Conservation (phyloP, 1,140 invertebrate species). For the Nebria ingens region DNA sequence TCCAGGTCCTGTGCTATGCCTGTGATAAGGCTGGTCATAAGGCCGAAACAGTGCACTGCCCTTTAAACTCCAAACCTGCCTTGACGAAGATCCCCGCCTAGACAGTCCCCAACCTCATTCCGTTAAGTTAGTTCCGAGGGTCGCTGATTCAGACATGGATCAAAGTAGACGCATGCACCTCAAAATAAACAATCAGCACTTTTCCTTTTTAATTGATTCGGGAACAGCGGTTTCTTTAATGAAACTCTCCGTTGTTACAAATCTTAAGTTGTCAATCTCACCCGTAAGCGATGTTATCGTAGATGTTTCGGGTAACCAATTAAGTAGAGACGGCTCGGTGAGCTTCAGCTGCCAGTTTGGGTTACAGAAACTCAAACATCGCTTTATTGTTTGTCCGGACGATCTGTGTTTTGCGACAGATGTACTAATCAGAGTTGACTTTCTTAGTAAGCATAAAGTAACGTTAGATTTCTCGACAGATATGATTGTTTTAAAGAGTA, state of each 20-base stretch:
- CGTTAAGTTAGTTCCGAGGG: neutral
- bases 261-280: neutral
- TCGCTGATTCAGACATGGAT: neutral
- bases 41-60: neutral
- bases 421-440: neutral
- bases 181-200: neutral
- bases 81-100: neutral
- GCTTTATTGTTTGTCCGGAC: neutral
- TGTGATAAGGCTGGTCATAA: neutral
- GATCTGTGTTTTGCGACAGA: neutral
- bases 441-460: neutral
- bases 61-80: neutral
- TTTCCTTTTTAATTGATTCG: neutral
- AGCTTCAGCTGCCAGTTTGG: neutral
- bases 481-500: too few relatives aligned
- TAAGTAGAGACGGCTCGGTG: neutral
- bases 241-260: too few relatives aligned
- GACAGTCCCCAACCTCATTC: neutral
- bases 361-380: neutral
- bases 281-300: neutral
- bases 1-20: neutral
- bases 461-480: neutral
- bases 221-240: neutral
- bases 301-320: neutral
- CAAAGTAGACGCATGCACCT: neutral